Evolutionary conservation across 2,113 vertebrate species (phyloP), one percentile per base, ranked within the genome.

Genomic region (Callaeas wilsoni): DNA sequence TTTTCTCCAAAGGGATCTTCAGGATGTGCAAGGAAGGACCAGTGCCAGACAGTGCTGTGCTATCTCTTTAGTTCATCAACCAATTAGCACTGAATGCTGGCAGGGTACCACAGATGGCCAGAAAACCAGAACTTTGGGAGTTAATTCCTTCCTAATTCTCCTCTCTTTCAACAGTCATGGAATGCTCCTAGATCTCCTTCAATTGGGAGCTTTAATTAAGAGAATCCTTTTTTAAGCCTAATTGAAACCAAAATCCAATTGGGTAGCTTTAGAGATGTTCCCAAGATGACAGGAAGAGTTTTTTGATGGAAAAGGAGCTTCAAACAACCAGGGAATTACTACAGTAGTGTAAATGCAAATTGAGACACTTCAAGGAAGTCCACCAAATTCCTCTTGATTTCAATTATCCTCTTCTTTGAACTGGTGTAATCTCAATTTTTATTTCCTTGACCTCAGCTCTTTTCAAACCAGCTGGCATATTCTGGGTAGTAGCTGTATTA

Each of bases 121-220:
- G 57, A 86, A 84, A 89, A 85, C 5, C 62, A 84, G 89, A 84
- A 79, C 3, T 69, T 35, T 21, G 16, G 39, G 60, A 95, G 84
- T 95, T 93, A 96, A 95, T 87, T 79, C 63, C 35, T 68, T 83
- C 57, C 53, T 82, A 93, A 60, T 89, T 42, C n/a, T 91, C 11
- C 57, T 60, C 14, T 90, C 56, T 82, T 76, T 74, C 56, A 82
- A 62, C 52, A 75, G 11, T 84, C 39, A 37, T 55, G 37, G 73
- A 89, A 83, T 71, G 27, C 13, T 86, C 70, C 92, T 90, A 89
- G 57, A 94, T 63, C 60, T 86, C 41, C 81, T 91, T 97, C 81
- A 84, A 70, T n/a, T 73, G 74, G 46, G 26, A 84, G 12, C 25
- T 84, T 64, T 96, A 91, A 96, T 93, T 93, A 93, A 92, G 37